phyloP scores from a whole-genome alignment of 2,888 invertebrate genomes.

The Acronicta aceris region DNA sequence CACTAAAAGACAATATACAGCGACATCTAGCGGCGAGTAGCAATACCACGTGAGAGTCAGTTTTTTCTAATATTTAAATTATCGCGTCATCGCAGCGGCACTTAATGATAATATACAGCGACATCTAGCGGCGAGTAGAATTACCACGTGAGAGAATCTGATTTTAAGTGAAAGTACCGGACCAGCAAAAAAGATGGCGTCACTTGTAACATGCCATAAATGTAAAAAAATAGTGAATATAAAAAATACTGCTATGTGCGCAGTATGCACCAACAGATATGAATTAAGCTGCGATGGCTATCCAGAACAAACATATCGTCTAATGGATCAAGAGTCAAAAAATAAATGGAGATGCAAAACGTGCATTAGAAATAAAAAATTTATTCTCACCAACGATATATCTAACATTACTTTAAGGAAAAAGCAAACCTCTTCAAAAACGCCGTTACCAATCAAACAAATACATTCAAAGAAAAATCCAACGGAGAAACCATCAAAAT shows the following conservation, averaged over 20 bases:
- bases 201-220: conserved; percentile 14
- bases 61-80: too few species aligned
- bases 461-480: background rate
- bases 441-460: background rate
- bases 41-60: too few species aligned
- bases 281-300: conserved; percentile 21
- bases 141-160: too few species aligned
- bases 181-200: conserved; percentile 4
- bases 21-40: too few species aligned
- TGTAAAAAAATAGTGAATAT: conserved; percentile 15
- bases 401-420: conserved; percentile 15
- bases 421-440: background rate
- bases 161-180: too few species aligned
- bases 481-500: background rate
- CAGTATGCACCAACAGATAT: conserved; percentile 13
- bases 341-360: background rate
- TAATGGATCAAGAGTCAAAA: conserved; percentile 6
- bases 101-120: too few species aligned
- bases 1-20: too few species aligned
- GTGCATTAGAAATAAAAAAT: conserved; percentile 16
- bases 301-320: conserved; percentile 17
- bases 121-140: too few species aligned
- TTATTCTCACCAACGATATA: background rate
- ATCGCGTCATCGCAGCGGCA: too few species aligned
- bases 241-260: conserved; percentile 12